Percentiles rank a stretch among this genome's conserved stretches.
These are phyloP conservation scores for Drosophila paulistorum DNA, from an alignment of 1,140 invertebrate species.

Conservation along the genomic window DNA sequence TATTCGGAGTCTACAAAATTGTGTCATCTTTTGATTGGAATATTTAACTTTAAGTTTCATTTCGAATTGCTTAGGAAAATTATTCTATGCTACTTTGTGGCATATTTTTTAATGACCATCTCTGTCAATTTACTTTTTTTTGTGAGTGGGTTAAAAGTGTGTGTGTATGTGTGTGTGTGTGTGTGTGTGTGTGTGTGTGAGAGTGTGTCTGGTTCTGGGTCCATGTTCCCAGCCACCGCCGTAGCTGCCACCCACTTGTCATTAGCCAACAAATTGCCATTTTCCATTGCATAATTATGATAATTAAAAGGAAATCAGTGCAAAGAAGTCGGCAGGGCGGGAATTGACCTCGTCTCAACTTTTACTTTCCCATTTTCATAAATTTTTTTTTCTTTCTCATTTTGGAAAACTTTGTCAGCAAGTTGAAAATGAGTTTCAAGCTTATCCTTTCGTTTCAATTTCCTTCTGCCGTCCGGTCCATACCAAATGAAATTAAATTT, in stretches of 20 bases:
- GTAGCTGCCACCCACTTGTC: background rate
- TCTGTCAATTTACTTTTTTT: too few species aligned
- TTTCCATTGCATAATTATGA: constrained; percentile 63
- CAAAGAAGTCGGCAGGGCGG: constrained; percentile 31
- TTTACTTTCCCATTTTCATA: background rate
- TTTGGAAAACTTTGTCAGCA: constrained; percentile 52
- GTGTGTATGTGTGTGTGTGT: too few species aligned
- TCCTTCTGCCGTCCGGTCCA: constrained; percentile 25
- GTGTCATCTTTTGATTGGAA: too few species aligned
- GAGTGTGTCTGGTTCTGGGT: background rate
- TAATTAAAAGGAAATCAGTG: constrained; percentile 74
- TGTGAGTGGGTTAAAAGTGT: too few species aligned
- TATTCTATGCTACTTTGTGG: too few species aligned
- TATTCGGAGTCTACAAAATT: too few species aligned
- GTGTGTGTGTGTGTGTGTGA: too few species aligned
- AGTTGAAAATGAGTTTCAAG: constrained; percentile 57
- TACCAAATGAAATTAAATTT: constrained; percentile 64
- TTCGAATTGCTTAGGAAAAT: too few species aligned
- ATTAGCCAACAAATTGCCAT: constrained; percentile 31
- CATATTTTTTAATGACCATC: too few species aligned
- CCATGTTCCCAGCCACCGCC: background rate
- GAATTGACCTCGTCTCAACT: constrained; percentile 28
- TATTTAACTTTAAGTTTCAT: background rate
- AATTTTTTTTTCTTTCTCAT: constrained; percentile 12
- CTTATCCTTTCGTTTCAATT: constrained; percentile 20